Conservation (phyloP, 2,888 invertebrate genomes). For the Chrysopilus asiliformis region DNA sequence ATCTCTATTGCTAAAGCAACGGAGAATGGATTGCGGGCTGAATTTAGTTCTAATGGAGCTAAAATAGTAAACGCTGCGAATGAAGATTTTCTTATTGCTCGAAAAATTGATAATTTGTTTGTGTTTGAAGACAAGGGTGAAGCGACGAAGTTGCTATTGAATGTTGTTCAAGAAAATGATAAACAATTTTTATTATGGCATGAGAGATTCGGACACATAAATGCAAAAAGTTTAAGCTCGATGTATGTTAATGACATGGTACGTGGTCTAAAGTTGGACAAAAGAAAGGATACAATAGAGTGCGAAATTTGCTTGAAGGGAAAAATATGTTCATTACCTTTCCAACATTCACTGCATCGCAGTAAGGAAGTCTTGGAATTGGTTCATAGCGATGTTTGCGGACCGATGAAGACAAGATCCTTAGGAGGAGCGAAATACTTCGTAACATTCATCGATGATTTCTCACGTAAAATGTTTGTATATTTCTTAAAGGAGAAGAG, state of each 20-base stretch:
- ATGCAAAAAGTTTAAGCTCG: not conserved
- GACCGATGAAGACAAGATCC: constrained; percentile 3
- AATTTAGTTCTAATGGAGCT: not conserved
- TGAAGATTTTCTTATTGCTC: no score
- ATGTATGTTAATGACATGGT: constrained; percentile 2
- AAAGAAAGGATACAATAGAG: not conserved
- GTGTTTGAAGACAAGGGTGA: no score
- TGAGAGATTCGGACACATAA: constrained; percentile 5
- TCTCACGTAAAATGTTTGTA: constrained; percentile 3
- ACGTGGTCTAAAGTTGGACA: not conserved
- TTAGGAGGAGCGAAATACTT: constrained; percentile 5
- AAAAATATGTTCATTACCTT: constrained; percentile 4
- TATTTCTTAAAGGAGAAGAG: constrained; percentile 2
- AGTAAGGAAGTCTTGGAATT: no score
- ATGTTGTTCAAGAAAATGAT: no score
- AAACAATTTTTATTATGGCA: no score
- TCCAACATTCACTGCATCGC: not conserved
- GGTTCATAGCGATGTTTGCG: constrained; percentile 6
- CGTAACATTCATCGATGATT: constrained; percentile 3
- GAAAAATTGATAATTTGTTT: no score
- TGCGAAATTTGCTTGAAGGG: constrained; percentile 3
- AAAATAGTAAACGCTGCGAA: not conserved
- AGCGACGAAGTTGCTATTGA: no score
- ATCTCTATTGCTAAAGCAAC: no score
- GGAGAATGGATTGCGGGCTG: no score